Base-by-base conservation (phyloP, 2,888 invertebrate genomes). In the Cheilosia scutellata region DNA sequence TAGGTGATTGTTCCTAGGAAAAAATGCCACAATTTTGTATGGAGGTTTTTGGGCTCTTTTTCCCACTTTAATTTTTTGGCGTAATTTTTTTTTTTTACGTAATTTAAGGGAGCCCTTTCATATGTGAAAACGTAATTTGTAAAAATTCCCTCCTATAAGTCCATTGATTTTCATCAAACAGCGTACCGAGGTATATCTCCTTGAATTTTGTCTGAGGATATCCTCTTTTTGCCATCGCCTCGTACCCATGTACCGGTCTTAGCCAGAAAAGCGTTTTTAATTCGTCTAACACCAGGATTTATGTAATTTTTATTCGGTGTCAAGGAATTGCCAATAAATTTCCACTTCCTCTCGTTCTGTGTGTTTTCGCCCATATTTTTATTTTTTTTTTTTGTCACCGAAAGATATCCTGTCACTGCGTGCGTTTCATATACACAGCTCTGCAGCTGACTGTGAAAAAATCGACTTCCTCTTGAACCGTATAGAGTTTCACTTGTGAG, bases 251-350 rank as follows among this genome's bases (percentile, higher is more conserved):
- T 58, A 57, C 44, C 51, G 13, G 25, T 62, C 27, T 63, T n/a
- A 49, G 47, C 60, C 63, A 60, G 58, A 55, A 55, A 68, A 74
- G 58, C 70, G 53, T 71, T 80, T 84, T 84, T 84, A 84, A 84
- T 79, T 84, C 80, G 71, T 71, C 75, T 75, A 79, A 70, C 71
- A 57, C 31, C 42, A 76, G 84, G 80, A 84, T 84, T 84, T 84
- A 84, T 84, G 84, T 79, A 80, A 84, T 84, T 84, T 84, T 84
- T 84, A 84, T 80, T 75, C 84, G 65, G 84, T 84, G 84, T 84
- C 80, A 84, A 80, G 60, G 53, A 84, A 76, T 84, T 79, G 65
- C 70, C 79, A 79, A 79, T 84, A 84, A 84, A 84, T 84, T 84
- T 47, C 70, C 37, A 63, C 75, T 75, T 84, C 79, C 82, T 79